These are phyloP conservation scores for Remorina albescens DNA, from an alignment of 2,797 vertebrate genomes.

Conservation along the genomic window DNA sequence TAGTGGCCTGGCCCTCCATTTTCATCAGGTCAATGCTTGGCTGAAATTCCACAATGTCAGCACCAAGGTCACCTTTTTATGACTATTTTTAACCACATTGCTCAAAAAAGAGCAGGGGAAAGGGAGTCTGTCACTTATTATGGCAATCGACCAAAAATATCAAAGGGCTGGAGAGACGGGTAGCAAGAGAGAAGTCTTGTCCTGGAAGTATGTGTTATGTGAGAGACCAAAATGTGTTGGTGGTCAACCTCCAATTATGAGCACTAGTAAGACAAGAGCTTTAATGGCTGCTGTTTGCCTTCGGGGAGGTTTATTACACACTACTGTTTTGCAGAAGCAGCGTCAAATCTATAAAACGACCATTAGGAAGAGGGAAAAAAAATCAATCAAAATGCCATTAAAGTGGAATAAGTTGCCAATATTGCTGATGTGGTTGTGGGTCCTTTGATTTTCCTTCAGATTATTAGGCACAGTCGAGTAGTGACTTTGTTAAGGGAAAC, in stretches of 20 bases:
- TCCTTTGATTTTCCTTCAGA: conserved; percentile 99
- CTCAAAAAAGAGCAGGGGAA: conserved; percentile 58
- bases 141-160: conserved; percentile 78
- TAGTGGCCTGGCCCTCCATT: conserved; percentile 96
- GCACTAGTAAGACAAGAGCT: conserved; percentile 99
- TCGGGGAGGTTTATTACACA: conserved; percentile 99
- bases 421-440: conserved; percentile 99
- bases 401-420: conserved; percentile 99
- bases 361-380: conserved; percentile 99
- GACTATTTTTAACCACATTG: conserved; percentile 80
- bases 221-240: conserved; percentile 94
- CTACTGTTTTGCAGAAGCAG: conserved; percentile 99
- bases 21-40: conserved; percentile 99
- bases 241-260: conserved; percentile 99
- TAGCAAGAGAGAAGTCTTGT: conserved; percentile 18
- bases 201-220: conserved; percentile 57
- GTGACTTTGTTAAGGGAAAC: conserved; percentile 99
- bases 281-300: conserved; percentile 99
- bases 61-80: conserved; percentile 95
- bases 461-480: conserved; percentile 99
- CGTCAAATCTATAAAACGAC: conserved; percentile 99
- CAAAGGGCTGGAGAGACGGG: conserved; percentile 54
- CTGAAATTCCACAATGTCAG: conserved; percentile 99
- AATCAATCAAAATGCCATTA: conserved; percentile 99
- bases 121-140: conserved; percentile 88